Conservation (phyloP, 1,140 invertebrate species). For the Anastrepha ludens region DNA sequence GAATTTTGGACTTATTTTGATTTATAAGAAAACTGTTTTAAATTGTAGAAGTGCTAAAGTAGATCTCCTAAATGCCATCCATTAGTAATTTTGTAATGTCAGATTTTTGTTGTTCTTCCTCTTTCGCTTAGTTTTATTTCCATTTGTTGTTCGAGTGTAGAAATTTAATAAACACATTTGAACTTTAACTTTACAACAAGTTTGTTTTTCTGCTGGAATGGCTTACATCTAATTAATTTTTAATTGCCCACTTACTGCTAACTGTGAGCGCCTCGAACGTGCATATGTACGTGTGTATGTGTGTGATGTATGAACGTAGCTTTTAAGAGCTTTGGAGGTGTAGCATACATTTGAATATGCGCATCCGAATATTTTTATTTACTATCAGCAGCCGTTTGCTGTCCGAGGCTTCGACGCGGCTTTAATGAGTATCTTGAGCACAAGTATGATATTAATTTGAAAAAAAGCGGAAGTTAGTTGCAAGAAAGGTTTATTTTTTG, state of each 20-base stretch:
- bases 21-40: neutral
- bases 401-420: too few relatives aligned
- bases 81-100: neutral
- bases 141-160: too few relatives aligned
- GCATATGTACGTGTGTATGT: neutral
- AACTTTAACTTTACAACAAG: neutral
- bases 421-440: too few relatives aligned
- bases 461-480: too few relatives aligned
- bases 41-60: neutral
- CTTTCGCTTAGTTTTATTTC: neutral
- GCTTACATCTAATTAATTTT: conserved; percentile 39
- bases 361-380: too few relatives aligned
- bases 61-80: neutral
- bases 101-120: neutral
- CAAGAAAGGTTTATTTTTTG: too few relatives aligned
- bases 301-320: too few relatives aligned
- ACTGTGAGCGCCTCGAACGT: neutral
- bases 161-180: conserved; percentile 17
- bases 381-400: too few relatives aligned
- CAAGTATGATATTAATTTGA: too few relatives aligned
- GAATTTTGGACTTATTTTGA: neutral
- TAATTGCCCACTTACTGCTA: neutral
- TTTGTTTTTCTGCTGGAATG: neutral
- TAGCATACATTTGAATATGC: too few relatives aligned
- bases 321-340: too few relatives aligned